These are phyloP conservation scores for Dichetophora obliterata DNA, from an alignment of 2,888 invertebrate species.

Conservation along the genomic window DNA sequence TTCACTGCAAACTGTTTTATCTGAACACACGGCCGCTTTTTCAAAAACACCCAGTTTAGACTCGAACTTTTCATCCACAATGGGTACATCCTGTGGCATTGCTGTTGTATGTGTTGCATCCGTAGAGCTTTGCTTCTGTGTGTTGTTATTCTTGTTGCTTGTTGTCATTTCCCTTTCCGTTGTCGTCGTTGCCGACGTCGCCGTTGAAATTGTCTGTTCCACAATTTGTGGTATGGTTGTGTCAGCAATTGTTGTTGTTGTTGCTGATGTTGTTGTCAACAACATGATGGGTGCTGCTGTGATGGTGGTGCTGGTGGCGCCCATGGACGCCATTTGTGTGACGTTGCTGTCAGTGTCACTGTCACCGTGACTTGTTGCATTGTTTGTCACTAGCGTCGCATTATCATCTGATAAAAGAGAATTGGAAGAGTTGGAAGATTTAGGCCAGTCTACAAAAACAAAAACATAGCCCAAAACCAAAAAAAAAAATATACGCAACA, in stretches of 20 bases:
- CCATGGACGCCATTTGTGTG: slow-evolving; percentile 9
- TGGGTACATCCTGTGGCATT: slow-evolving; percentile 46
- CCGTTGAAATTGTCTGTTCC: not conserved
- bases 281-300: slow-evolving; percentile 17
- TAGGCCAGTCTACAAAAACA: slow-evolving; percentile 60
- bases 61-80: slow-evolving; percentile 48
- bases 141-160: slow-evolving; percentile 19
- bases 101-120: not conserved
- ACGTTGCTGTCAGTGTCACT: slow-evolving; percentile 34
- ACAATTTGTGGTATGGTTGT: too few relatives aligned
- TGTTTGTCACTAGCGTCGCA: slow-evolving; percentile 39
- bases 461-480: slow-evolving; percentile 12
- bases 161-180: slow-evolving; percentile 15
- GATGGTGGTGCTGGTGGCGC: slow-evolving; percentile 39
- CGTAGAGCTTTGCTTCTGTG: not conserved
- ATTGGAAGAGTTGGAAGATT: slow-evolving; percentile 58
- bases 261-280: slow-evolving; percentile 24
- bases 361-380: slow-evolving; percentile 32
- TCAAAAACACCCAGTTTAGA: slow-evolving; percentile 61
- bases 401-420: slow-evolving; percentile 64
- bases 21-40: slow-evolving; percentile 83
- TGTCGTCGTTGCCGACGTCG: slow-evolving; percentile 10
- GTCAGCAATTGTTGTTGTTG: slow-evolving; percentile 22
- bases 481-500: slow-evolving; percentile 13
- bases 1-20: slow-evolving; percentile 80